Percentiles rank a stretch among this genome's conserved stretches.
Conservation (phyloP, 2,797 vertebrate genomes). For the Bovichtus diacanthus region DNA sequence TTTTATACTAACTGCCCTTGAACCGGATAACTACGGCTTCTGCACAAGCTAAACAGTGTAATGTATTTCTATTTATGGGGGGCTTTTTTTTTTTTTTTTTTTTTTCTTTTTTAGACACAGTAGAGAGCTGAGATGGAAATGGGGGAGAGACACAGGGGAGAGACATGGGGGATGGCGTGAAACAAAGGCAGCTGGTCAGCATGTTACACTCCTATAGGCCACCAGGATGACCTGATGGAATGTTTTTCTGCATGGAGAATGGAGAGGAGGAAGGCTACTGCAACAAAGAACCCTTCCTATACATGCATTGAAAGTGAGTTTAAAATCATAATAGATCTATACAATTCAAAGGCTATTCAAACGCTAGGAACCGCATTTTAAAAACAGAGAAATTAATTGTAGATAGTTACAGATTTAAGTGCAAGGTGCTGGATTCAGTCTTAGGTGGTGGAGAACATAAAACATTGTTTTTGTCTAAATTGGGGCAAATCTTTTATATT, state of each 20-base stretch:
- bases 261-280: background rate
- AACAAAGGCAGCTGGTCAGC: conserved; percentile 40
- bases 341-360: background rate
- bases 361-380: background rate
- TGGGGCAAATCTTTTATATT: background rate
- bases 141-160: background rate
- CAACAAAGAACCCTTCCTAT: background rate
- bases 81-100: background rate
- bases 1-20: background rate
- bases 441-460: background rate
- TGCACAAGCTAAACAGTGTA: background rate
- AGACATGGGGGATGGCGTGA: conserved; percentile 1
- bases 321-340: too few relatives aligned
- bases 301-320: background rate
- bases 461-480: too few relatives aligned
- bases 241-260: background rate
- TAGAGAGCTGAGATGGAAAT: conserved; percentile 6
- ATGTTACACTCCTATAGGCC: conserved; percentile 22
- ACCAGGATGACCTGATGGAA: conserved; percentile 27
- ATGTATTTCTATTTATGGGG: conserved; percentile 6
- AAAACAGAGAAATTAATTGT: background rate
- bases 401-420: background rate
- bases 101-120: background rate
- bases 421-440: background rate
- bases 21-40: background rate